Base-by-base conservation (phyloP, 1,140 invertebrate species). In the Drosophila azteca region DNA sequence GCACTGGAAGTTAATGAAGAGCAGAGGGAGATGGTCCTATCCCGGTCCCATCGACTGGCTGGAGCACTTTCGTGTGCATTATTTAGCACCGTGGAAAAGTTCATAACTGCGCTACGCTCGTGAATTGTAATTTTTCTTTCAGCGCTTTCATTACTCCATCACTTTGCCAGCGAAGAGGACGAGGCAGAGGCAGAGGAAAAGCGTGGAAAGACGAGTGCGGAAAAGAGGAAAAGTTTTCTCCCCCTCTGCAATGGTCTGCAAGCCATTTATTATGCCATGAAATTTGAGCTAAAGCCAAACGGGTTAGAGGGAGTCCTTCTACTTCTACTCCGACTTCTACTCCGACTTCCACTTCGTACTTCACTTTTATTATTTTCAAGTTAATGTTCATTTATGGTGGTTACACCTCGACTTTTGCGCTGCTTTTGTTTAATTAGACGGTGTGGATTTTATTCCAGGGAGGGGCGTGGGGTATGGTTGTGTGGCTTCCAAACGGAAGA, bases 351-450 rank as follows among this genome's bases (percentile, higher is more conserved):
- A 20, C 17, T 20, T 71, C 71, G 53, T 50, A 75, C 61, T 74
- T 87, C 64, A 69, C 64, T 87, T 85, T 87, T 87, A 87, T 87
- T 85, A 88, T 87, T 87, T 88, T 82, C 74, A 78, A 87, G 82
- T 87, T 87, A 87, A 87, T 87, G 82, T 87, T 87, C 83, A 87
- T 87, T 87, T 87, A 88, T 87, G 83, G 78, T 82, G 83, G 82
- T 79, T 87, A 87, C 82, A 87, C 78, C 62, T 87, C 78, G 83
- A 87, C 83, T 87, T 85, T 54, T 69, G 17, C 58, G 75, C 35
- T 81, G 82, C 68, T 76, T 87, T 87, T 87, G 82, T 87, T 87
- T 87, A 87, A 87, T 87, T 87, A 87, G 82, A 87, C 78, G 75
- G 65, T 87, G 78, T 82, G 78, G 78, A 87, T 76, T 84, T 88